Percentiles rank a stretch among this genome's conserved stretches.
Evolutionary conservation across 2,797 vertebrate species (phyloP).

Genomic region (Tadarida brasiliensis): DNA sequence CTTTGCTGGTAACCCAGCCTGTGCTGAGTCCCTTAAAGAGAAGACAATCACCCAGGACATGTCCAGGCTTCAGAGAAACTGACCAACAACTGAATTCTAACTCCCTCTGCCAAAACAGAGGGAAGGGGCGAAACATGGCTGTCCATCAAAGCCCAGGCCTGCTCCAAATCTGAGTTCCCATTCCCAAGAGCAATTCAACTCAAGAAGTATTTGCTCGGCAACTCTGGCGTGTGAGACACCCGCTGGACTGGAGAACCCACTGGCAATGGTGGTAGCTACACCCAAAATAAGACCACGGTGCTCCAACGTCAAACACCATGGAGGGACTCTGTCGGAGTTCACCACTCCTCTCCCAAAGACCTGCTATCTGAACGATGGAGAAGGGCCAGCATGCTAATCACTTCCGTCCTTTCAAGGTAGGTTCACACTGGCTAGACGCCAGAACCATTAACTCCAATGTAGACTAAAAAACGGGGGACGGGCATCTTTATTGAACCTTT

Average conservation of each 20-base stretch:
- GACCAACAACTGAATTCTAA: not conserved
- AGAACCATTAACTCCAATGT: not conserved
- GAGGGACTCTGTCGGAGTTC: not conserved
- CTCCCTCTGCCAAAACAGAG: not conserved
- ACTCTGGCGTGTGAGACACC: accelerated
- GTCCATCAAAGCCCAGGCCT: not conserved
- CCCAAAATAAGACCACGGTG: not conserved
- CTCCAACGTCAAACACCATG: not conserved
- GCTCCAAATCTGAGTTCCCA: not conserved
- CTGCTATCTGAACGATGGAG: accelerated
- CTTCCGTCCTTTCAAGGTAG: not conserved
- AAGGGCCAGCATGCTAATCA: not conserved
- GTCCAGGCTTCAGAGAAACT: not conserved
- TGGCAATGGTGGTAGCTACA: not conserved
- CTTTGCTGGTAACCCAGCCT: not conserved
- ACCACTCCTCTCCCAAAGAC: not conserved
- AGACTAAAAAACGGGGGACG: not conserved
- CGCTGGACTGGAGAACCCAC: accelerated
- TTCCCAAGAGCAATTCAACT: not conserved
- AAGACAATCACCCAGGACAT: not conserved
- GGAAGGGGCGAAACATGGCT: not conserved
- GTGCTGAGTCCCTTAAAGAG: not conserved
- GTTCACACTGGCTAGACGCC: not conserved
- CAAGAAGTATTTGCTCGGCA: not conserved
- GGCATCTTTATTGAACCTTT: not conserved